Base-by-base conservation (phyloP, 2,888 invertebrate species). In the Pachliopta kotzebuea region DNA sequence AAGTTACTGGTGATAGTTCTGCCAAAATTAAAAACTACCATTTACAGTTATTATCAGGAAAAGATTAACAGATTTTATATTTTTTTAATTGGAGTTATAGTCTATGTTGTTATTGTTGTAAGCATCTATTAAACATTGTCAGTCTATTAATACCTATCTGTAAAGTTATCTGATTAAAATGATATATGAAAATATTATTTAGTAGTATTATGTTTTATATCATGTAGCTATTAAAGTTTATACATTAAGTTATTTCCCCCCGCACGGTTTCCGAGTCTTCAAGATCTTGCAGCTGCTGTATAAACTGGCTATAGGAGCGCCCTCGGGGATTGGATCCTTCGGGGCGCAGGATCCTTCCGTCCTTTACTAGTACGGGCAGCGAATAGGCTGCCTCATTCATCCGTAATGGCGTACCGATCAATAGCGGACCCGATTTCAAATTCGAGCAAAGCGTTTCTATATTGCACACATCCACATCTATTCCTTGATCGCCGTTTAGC, bases 391-490 rank as follows among this genome's bases (percentile, higher is more conserved):
- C 73, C 76, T 66, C 72, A 68, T 67, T 75, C 75, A 60, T 56
- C 62, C 69, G 68, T 67, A 70, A 60, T 57, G 71, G 74, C 69
- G 69, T 70, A 72, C 69, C 86, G 88, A 88, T 88, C 88, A 86
- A 88, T 88, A 88, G 77, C 78, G 79, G 78, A 75, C 76, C 79
- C 71, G 77, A 80, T 82, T 84, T 78, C 80, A 78, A 83, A 83
- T 82, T 81, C 77, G 80, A 78, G 77, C 69, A 75, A 75, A 76
- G 74, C 70, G 70, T 67, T 71, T 72, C 73, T 72, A 66, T 69
- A 69, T 70, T 73, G 70, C 52, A 49, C 66, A 68, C 68, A 62
- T 69, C 18, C 42, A 64, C 26, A 64, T 56, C 52, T 55, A 7
- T 26, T 21, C 2, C 31, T 56, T 26, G 4, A 31, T 50, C 59